Evolutionary conservation across 2,888 invertebrate species (phyloP), one percentile per base, ranked within the genome.

Genomic region (Sisyra terminalis): DNA sequence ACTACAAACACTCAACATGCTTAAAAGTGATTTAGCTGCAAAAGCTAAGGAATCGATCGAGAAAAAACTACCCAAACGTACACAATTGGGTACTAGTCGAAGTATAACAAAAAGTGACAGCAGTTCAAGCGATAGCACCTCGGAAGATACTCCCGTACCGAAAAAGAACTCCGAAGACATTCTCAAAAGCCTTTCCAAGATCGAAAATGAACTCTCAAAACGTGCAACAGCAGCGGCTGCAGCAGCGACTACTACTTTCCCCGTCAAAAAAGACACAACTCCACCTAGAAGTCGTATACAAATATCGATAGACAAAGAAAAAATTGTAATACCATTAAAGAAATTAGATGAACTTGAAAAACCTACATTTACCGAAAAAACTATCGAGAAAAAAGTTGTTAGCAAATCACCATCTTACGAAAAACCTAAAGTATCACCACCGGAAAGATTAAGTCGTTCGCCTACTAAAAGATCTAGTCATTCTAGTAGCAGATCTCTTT

Each of bases 21-120:
- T 78, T 7, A 75, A 77, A 51, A 69, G 73, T 50, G 73, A 75
- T 48, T 59, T 73, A 56, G 71, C 80, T 44, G 69, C 79, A 46
- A 80, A 84, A 59, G 83, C 84, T 2, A 79, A 78, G 52, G 80
- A 79, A 54, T 64, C 67, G 2, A 59, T 77, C 44, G 75, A 75
- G 47, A 73, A 73, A 54, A 74, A 69, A 50, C 60, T 65, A 45
- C 64, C 65, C 6, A 55, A 56, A 58, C 59, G 53, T 60, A 54
- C 54, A 55, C 13, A 17, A 11, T 17, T 3, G 16, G n/a, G n/a
- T 34, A 41, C 39, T 55, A 54, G 4, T 57, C 46, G 34, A 31
- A 39, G 18, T 2, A 8, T n/a, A 34, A 5, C 11, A 16, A 29
- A 34, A 39, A 44, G 34, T 29, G 16, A 37, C 34, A 15, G 34